These are phyloP conservation scores for Cabera pusaria DNA, from an alignment of 2,888 invertebrate species.

Conservation along the genomic window DNA sequence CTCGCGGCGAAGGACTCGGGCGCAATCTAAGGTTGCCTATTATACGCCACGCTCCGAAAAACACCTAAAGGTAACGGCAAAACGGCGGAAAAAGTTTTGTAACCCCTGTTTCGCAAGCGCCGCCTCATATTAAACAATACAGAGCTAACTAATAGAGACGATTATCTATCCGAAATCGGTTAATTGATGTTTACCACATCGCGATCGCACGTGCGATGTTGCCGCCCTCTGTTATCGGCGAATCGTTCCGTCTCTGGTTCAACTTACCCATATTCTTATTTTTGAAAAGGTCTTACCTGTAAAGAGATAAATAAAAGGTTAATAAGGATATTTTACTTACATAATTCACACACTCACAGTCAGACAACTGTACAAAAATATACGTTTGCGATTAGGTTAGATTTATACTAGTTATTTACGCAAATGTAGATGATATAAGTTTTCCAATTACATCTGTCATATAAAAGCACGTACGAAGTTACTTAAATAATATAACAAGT, in stretches of 20 bases:
- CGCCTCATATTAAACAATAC: conserved; percentile 79
- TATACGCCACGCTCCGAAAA: conserved; percentile 83
- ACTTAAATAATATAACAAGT: conserved; percentile 36
- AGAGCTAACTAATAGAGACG: conserved; percentile 74
- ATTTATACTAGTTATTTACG: no score
- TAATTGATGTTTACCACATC: conserved; percentile 77
- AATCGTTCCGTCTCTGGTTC: conserved; percentile 33
- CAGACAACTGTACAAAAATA: no score
- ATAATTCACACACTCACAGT: conserved; percentile 2
- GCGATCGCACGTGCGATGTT: conserved; percentile 39
- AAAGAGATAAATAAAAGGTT: conserved; percentile 51
- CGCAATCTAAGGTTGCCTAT: conserved; percentile 80
- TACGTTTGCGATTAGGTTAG: no score
- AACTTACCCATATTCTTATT: conserved; percentile 49
- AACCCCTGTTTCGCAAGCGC: conserved; percentile 72
- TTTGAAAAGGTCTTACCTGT: conserved; percentile 61
- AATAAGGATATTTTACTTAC: no score
- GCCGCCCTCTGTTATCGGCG: conserved; percentile 39
- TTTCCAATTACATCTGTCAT: no score
- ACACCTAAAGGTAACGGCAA: conserved; percentile 77
- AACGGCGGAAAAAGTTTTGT: conserved; percentile 79
- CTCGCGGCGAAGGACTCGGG: conserved; percentile 74
- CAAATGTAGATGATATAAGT: no score
- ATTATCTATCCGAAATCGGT: conserved; percentile 75
- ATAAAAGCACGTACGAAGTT: no score